phyloP scores from a whole-genome alignment of 1,140 invertebrate genomes.

The Dermatophagoides farinae region DNA sequence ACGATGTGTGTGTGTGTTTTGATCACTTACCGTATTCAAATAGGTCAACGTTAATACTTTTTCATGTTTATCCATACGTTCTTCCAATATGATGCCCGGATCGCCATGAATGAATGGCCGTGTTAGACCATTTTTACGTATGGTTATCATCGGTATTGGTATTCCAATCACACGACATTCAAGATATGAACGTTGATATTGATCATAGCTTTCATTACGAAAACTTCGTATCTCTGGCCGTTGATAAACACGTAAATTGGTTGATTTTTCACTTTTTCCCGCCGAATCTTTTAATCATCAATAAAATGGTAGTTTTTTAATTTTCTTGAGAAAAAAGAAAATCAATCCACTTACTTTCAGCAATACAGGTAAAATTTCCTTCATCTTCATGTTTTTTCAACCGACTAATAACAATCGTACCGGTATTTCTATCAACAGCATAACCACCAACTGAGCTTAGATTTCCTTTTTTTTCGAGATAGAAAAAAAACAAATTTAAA shows the following conservation, averaged over 20 bases:
- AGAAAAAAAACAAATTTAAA: background rate
- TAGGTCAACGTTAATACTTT: background rate
- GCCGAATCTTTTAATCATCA: conserved; percentile 35
- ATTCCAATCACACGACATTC: conserved; percentile 45
- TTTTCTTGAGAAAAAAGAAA: background rate
- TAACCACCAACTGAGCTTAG: conserved; percentile 43
- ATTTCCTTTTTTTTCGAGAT: conserved; percentile 25
- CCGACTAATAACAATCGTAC: conserved; percentile 46
- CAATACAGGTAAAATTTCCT: conserved; percentile 57
- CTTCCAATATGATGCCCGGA: background rate
- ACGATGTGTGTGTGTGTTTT: background rate
- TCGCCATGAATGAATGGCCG: conserved; percentile 10
- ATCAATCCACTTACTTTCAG: conserved; percentile 31
- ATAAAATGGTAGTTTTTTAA: too few species aligned
- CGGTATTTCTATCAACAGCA: conserved; percentile 37
- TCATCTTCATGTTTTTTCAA: conserved; percentile 48
- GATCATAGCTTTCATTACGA: conserved; percentile 44
- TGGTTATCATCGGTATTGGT: conserved; percentile 49
- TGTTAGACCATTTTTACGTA: conserved; percentile 31
- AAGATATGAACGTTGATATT: conserved; percentile 39
- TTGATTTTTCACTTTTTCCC: conserved; percentile 34
- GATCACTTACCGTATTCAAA: background rate
- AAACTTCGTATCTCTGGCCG: conserved; percentile 57
- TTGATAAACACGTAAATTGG: conserved; percentile 30
- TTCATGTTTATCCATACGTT: conserved; percentile 1